phyloP scores from a whole-genome alignment of 2,888 invertebrate species.

The Blastobasis adustella region DNA sequence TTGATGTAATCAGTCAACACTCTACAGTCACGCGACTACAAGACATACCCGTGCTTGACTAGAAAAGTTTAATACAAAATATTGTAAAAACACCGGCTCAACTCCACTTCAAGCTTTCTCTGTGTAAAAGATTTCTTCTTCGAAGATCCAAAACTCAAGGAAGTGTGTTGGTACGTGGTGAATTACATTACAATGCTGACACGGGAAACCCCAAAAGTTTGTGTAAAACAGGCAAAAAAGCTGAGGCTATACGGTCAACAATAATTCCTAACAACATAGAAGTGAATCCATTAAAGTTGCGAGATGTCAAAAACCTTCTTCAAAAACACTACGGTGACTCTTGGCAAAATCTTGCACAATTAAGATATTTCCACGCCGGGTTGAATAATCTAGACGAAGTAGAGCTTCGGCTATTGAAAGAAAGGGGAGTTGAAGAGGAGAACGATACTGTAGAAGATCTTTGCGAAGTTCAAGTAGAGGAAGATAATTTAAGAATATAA shows the following conservation, averaged over 20 bases:
- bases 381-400: too few species aligned
- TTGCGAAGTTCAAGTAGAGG: background rate
- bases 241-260: background rate
- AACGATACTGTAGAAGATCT: background rate
- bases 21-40: slow-evolving; percentile 12
- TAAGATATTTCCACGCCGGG: too few species aligned
- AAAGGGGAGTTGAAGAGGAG: too few species aligned
- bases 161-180: slow-evolving; percentile 17
- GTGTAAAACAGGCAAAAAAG: background rate
- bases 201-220: background rate
- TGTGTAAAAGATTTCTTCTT: slow-evolving; percentile 16
- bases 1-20: slow-evolving; percentile 13
- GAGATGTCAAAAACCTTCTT: background rate
- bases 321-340: background rate
- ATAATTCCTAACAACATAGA: background rate
- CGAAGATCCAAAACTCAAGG: slow-evolving; percentile 16
- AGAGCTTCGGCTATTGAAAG: too few species aligned
- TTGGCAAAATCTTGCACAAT: background rate
- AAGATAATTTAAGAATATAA: background rate
- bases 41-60: slow-evolving; percentile 16
- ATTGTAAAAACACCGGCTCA: slow-evolving; percentile 15
- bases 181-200: slow-evolving; percentile 13
- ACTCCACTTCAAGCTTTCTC: slow-evolving; percentile 17
- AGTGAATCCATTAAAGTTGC: background rate
- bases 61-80: slow-evolving; percentile 15